Evolutionary conservation across 2,113 vertebrate genomes (phyloP), one percentile per base, ranked within the genome.

Genomic region (Columba livia): DNA sequence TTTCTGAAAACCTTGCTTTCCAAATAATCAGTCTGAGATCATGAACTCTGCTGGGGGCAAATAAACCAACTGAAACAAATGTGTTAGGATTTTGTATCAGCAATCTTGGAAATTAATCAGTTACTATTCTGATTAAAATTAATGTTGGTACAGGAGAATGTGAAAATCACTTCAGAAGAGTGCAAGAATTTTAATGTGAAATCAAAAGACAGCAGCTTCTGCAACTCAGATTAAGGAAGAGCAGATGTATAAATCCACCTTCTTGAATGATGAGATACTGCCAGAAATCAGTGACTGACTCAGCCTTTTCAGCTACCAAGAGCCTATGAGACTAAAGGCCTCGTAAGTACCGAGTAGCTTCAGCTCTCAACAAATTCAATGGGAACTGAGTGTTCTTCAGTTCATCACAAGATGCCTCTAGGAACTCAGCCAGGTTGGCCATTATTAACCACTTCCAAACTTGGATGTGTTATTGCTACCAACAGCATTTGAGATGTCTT

Each of bases 1-100:
- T 89, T 96, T 90, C 89, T 82, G 51, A 91, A 94, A 97, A 79
- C 6, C 11, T 48, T 65, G 36, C 53, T 69, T 89, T 91, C 51
- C 72, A 93, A 94, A 83, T 71, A 88, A 92, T 71, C 67, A 65
- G 25, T 28, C 51, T 79, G 69, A 96, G 88, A 91, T 85, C 61
- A 62, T 83, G 83, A 90, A 86, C 82, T 95, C 80, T 67, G 28
- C 67, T 57, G n/a, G 31, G 47, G 34, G 23, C 32, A 86, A 91
- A 70, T 65, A 84, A 88, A 89, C 12, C 47, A 91, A 50, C 29
- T 86, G 79, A 77, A 91, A 66, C 23, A 78, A 96, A 38, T 34
- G 11, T 50, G 28, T 50, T 72, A 42, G 54, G 44, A 75, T 75
- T 88, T 89, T 54, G 5, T 72, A 87, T 34, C 32, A 81, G 40